Conservation (phyloP, 2,888 invertebrate species). For the Druceiella hillmani region DNA sequence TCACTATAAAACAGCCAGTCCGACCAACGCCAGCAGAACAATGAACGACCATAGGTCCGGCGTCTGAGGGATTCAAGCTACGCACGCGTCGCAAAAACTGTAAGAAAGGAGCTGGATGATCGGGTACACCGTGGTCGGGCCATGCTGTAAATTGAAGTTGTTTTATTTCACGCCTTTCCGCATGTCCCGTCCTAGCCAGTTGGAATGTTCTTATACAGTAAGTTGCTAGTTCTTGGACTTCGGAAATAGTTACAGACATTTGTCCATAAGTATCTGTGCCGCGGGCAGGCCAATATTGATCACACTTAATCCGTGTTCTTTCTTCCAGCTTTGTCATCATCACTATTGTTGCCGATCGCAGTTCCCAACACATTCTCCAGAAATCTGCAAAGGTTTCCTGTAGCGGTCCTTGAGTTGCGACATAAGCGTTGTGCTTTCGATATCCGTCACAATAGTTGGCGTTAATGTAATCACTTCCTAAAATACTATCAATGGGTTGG, state of each 20-base stretch:
- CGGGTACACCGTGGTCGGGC: slow-evolving; percentile 99
- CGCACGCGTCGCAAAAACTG: slow-evolving; percentile 94
- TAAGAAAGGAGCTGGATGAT: slow-evolving; percentile 97
- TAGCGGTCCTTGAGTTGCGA: slow-evolving; percentile 97
- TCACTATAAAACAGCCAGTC: slow-evolving; percentile 97
- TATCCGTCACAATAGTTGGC: slow-evolving; percentile 99
- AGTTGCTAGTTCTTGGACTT: slow-evolving; percentile 94
- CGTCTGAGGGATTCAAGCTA: slow-evolving; percentile 83
- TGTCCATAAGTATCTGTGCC: slow-evolving; percentile 94
- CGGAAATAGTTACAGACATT: slow-evolving; percentile 90
- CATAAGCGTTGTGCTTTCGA: slow-evolving; percentile 95
- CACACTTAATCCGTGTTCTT: slow-evolving; percentile 92
- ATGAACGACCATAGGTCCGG: slow-evolving; percentile 93
- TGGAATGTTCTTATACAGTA: slow-evolving; percentile 98
- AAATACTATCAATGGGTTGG: slow-evolving; percentile 79
- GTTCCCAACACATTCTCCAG: slow-evolving; percentile 99
- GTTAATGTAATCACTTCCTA: slow-evolving; percentile 97
- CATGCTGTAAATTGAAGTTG: slow-evolving; percentile 99
- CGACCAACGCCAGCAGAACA: slow-evolving; percentile 91
- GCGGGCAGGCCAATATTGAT: slow-evolving; percentile 96
- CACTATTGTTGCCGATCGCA: slow-evolving; percentile 89
- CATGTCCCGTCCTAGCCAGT: slow-evolving; percentile 71
- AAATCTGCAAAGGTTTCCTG: slow-evolving; percentile 98
- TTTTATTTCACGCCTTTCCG: slow-evolving; percentile 89
- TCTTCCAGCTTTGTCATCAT: slow-evolving; percentile 99